Base-by-base conservation (phyloP, 92 coral and sea anemone species). In the Pocillopora grandis region DNA sequence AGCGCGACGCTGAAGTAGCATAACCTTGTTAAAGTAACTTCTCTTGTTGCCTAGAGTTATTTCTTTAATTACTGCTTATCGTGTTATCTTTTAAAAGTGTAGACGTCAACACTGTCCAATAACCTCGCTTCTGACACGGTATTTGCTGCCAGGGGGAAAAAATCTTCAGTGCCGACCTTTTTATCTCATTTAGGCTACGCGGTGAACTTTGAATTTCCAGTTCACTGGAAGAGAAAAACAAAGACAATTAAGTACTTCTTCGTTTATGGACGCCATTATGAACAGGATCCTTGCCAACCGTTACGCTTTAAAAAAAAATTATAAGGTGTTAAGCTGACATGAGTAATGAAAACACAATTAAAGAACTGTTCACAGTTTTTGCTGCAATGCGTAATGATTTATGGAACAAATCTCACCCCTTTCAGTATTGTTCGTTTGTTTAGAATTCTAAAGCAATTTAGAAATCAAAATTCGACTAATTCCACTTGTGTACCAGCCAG, bases 261-360 rank as follows among this genome's bases (percentile, higher is more conserved):
- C 70, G 86, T 37, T 1, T 5, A 62, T 11, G 21, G 80, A 73
- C 80, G 86, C 80, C 86, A 14, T 36, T 48, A 31, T 60, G 86
- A 33, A 80, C 72, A 49, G 60, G 64, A 9, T 37, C 14, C 23
- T 36, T 36, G 57, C 21, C 16, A 52, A 62, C 73, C 17, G 55
- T 58, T 18, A 80, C 58, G 71, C 71, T 19, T 58, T 80, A 69
- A 57, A 35, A 70, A 70, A 49, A 58, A 37, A 65, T 88, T 84
- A 84, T 84, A 49, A 85, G 69, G 86, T 89, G 89, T 84, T 85
- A 89, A 89, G 80, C 64, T 57, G 86, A 85, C 75, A 85, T 66
- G 89, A 85, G 42, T 49, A 64, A 70, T 42, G 52, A 42, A 75
- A 60, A 67, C 67, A 21, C 72, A 80, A 85, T 85, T 75, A 80